phyloP scores from a whole-genome alignment of 2,113 vertebrate genomes.

The Petrocephalus zakoni region DNA sequence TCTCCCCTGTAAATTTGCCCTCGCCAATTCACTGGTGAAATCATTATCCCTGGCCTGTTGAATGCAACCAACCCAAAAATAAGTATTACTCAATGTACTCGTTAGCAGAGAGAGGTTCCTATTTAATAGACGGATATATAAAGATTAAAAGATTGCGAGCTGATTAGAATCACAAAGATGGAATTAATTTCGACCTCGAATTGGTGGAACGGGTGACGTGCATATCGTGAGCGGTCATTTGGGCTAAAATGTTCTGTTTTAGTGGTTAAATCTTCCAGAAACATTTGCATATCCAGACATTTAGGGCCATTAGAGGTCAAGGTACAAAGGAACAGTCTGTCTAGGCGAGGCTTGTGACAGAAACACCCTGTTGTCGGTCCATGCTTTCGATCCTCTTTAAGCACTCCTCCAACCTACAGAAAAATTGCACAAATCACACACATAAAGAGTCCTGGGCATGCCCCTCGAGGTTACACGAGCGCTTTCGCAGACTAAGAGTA shows the following conservation, averaged over 20 bases:
- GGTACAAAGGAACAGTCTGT: background rate
- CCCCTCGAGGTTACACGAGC: background rate
- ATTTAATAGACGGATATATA: constrained; percentile 12
- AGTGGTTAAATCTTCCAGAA: background rate
- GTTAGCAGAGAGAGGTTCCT: constrained; percentile 9
- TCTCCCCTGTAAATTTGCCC: constrained; percentile 15
- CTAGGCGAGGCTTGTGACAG: background rate
- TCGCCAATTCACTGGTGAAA: constrained; percentile 19
- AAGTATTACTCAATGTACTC: constrained; percentile 20
- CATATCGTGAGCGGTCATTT: background rate
- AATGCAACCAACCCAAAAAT: constrained; percentile 20
- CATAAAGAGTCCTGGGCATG: background rate
- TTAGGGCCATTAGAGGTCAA: background rate
- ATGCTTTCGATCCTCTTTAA: background rate
- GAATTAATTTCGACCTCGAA: background rate
- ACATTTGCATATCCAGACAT: constrained; percentile 4
- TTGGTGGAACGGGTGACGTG: background rate
- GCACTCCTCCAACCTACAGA: background rate
- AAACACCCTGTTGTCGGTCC: background rate
- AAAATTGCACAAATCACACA: background rate
- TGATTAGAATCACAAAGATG: constrained; percentile 11
- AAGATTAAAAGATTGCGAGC: constrained; percentile 1
- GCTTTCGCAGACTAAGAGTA: background rate
- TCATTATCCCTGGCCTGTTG: constrained; percentile 17
- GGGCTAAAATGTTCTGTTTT: background rate